Evolutionary conservation across 2,888 invertebrate genomes (phyloP), one percentile per base, ranked within the genome.

Genomic region (Pristionchus japonicus): DNA sequence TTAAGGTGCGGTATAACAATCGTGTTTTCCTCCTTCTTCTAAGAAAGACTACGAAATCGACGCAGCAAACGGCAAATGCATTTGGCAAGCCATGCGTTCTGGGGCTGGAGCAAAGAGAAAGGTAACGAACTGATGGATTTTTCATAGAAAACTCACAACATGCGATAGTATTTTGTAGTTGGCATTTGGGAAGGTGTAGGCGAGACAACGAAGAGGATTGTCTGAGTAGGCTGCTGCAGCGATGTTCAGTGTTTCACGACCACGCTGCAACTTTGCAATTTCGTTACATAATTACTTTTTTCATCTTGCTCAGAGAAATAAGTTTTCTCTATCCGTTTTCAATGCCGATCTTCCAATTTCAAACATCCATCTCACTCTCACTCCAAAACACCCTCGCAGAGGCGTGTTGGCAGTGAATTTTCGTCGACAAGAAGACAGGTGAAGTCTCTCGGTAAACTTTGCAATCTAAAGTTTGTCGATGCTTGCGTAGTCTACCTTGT

Each of bases 171-270:
- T 80, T 37, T 74, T 52, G 82, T 89, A 89, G 57, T 67, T n/a
- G 7, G 82, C 31, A 40, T 87, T 27, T 17, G 89, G 89, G 31
- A 84, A 89, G 11, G 88, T 88, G n/a, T 57, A 20, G 20, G 57
- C 47, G 27, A 89, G 87, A 77, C 89, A 89, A 57, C 80, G 47
- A 3, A 87, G 37, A 1, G 89, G 89, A 64, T 89, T 80, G 49
- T 67, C 43, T 3, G 89, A 84, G 31, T 88, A 88, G 23, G 89
- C 87, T 6, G 88, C 89, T 13, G 89, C 88, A 20, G 89, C 89
- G 1, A 88, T n/a, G 37, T 88, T 87, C 20, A 89, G 49, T 0
- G 83, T 82, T n/a, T 88, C 86, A 9, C 84, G 27, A 31, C 88
- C 88, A 37, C 77, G 57, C 89, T 89, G 86, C 20, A 74, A 74